Evolutionary conservation across 2,888 invertebrate genomes (phyloP).

Genomic region (Trachelus iudaicus): DNA sequence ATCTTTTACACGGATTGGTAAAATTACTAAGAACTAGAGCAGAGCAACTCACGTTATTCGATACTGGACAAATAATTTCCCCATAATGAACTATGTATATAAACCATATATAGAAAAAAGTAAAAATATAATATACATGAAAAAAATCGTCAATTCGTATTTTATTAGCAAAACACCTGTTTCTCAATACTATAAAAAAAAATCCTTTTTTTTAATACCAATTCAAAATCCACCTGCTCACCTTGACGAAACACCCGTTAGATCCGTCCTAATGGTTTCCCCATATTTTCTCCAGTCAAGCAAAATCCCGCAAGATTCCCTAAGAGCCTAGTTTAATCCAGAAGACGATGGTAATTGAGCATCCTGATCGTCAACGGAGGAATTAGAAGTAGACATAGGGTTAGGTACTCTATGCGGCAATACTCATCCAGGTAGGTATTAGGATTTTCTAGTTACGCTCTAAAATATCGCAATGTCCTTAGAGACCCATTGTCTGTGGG

Average conservation of each 20-base stretch:
- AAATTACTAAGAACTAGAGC: neutral
- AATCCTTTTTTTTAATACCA: neutral
- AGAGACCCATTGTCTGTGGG: constrained; percentile 38
- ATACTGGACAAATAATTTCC: neutral
- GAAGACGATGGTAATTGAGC: neutral
- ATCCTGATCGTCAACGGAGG: neutral
- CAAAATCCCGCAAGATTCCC: neutral
- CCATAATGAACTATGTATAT: constrained; percentile 8
- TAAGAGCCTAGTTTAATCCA: neutral
- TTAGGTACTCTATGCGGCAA: neutral
- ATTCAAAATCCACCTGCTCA: constrained; percentile 23
- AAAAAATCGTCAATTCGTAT: constrained; percentile 12
- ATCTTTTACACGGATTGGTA: neutral
- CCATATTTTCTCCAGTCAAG: constrained; percentile 12
- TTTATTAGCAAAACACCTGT: neutral
- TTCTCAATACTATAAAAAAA: neutral
- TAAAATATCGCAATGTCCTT: constrained; percentile 58
- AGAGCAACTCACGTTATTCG: neutral
- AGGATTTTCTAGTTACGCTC: constrained; percentile 44
- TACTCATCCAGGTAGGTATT: constrained; percentile 31
- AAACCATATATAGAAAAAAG: neutral
- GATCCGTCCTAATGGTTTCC: constrained; percentile 26
- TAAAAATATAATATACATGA: neutral
- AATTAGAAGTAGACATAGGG: neutral
- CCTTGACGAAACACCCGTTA: constrained; percentile 13